Conservation (phyloP, 2,113 vertebrate species). For the Lophotis ruficrista region DNA sequence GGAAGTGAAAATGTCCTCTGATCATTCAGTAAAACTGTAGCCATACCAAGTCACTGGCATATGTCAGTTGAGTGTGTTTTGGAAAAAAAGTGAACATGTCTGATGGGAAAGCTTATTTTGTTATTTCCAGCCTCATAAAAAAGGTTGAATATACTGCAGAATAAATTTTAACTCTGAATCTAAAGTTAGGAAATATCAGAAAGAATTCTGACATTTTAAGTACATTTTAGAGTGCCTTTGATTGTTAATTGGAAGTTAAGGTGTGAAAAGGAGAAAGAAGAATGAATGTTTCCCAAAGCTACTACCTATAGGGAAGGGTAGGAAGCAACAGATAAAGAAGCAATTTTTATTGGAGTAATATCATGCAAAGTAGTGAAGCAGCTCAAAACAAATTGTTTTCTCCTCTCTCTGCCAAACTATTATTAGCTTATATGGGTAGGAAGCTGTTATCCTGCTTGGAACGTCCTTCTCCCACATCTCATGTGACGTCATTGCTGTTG, state of each 20-base stretch:
- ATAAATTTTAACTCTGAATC: neutral
- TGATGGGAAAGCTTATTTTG: neutral
- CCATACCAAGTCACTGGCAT: neutral
- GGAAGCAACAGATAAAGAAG: neutral
- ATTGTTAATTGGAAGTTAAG: neutral
- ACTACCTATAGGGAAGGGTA: neutral
- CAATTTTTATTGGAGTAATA: neutral
- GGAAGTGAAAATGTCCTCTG: neutral
- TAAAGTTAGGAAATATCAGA: neutral
- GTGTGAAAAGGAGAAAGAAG: neutral
- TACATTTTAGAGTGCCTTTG: neutral
- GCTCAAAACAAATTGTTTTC: neutral
- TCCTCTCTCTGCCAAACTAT: neutral
- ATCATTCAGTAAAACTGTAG: neutral
- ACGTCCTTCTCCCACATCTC: neutral
- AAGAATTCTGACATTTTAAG: neutral
- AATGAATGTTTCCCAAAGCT: neutral
- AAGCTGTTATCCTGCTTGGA: neutral
- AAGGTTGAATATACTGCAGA: neutral
- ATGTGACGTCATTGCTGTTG: neutral
- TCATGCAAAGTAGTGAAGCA: neutral
- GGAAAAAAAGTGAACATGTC: neutral
- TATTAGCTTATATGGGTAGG: neutral
- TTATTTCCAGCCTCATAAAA: neutral
- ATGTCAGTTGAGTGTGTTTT: neutral